Evolutionary conservation across 1,140 invertebrate species (phyloP).

Genomic region (Ericerus pela): DNA sequence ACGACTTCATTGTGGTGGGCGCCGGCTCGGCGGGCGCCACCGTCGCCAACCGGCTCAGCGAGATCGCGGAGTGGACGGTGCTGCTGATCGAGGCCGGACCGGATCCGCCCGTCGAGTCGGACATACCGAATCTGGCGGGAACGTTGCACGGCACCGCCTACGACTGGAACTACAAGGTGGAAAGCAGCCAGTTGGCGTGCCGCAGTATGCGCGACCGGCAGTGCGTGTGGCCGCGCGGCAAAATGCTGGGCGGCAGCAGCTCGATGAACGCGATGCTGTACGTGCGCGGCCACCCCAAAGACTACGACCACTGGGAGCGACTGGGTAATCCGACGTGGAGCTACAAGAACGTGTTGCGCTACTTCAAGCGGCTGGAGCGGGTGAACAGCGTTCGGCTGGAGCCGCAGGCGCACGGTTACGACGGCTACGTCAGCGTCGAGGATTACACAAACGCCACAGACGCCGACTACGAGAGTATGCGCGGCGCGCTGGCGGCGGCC

Average conservation of each 20-base stretch:
- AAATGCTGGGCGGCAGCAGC: conserved; percentile 21
- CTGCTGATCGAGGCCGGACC: conserved; percentile 44
- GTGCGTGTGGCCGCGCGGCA: conserved; percentile 17
- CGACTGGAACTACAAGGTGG: conserved; percentile 16
- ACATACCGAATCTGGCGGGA: conserved; percentile 11
- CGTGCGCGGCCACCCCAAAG: conserved; percentile 54
- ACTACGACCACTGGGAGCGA: conserved; percentile 57
- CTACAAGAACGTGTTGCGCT: conserved; percentile 70
- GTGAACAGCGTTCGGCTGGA: background rate
- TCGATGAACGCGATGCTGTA: conserved; percentile 66
- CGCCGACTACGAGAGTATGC: conserved; percentile 32
- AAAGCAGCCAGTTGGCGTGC: conserved; percentile 7
- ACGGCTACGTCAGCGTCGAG: background rate
- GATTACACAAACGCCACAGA: background rate
- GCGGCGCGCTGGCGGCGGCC: conserved; percentile 69
- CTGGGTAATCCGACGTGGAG: conserved; percentile 56
- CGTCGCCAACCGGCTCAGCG: conserved; percentile 38
- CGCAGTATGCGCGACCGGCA: conserved; percentile 17
- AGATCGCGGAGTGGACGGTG: conserved; percentile 31
- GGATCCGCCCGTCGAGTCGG: conserved; percentile 37
- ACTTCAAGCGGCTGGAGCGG: conserved; percentile 68
- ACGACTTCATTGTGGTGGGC: conserved; percentile 31
- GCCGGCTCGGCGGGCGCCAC: conserved; percentile 40
- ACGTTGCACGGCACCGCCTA: background rate
- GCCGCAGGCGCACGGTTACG: background rate